Conservation (phyloP, 2,888 invertebrate species). For the Oligia strigilis region DNA sequence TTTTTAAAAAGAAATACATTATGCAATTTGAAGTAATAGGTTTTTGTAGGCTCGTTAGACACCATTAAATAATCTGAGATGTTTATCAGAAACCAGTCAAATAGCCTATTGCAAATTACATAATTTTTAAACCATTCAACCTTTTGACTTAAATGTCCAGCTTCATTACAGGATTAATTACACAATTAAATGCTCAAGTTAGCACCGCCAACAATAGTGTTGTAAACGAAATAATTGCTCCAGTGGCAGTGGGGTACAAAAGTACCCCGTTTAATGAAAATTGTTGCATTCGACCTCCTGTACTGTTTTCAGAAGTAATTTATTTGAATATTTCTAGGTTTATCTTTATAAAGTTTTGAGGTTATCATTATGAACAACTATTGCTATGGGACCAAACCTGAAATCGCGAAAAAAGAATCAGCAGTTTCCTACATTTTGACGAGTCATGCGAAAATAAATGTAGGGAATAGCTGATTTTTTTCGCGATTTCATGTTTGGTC, state of each 20-base stretch:
- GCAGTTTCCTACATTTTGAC: no score
- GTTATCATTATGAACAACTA: no score
- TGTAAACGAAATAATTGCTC: conserved; percentile 46
- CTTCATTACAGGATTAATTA: conserved; percentile 39
- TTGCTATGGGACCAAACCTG: no score
- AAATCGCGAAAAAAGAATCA: no score
- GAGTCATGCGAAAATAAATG: no score
- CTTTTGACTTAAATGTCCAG: conserved; percentile 26
- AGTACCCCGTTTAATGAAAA: conserved; percentile 40
- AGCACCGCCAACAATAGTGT: conserved; percentile 39
- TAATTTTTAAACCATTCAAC: conserved; percentile 8
- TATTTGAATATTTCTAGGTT: neutral
- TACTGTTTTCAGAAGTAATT: conserved; percentile 3
- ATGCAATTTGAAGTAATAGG: no score
- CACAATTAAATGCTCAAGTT: conserved; percentile 47
- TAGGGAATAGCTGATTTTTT: no score
- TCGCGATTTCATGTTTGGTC: no score
- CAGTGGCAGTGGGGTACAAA: conserved; percentile 13
- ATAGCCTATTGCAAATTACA: neutral
- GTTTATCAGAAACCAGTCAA: no score
- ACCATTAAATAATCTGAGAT: no score
- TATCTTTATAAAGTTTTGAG: neutral
- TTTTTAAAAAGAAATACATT: no score
- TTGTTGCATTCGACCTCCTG: conserved; percentile 17
- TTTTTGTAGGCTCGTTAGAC: no score